These are phyloP conservation scores for Myrmecobius fasciatus DNA, from an alignment of 2,113 vertebrate genomes.

Conservation along the genomic window DNA sequence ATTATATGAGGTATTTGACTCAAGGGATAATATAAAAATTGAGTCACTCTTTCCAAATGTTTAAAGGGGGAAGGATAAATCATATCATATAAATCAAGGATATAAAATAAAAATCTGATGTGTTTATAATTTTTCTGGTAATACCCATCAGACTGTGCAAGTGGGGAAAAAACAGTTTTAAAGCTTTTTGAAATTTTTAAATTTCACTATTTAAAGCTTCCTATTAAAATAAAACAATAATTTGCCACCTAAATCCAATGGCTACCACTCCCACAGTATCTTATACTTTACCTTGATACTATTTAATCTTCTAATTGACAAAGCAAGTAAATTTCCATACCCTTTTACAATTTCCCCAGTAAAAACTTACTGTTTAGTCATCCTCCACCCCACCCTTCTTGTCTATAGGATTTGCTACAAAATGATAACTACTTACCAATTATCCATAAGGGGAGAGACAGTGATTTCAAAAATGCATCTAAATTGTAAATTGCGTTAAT, in stretches of 20 bases:
- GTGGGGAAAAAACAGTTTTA: neutral
- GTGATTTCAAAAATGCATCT: neutral
- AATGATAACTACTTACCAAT: neutral
- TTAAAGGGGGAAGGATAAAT: neutral
- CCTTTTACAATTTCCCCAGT: neutral
- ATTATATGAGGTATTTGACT: slow-evolving; percentile 14
- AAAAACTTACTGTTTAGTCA: neutral
- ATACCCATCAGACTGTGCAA: neutral
- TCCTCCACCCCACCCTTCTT: neutral
- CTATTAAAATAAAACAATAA: neutral
- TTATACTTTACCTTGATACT: neutral
- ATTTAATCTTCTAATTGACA: neutral
- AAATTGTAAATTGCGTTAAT: neutral
- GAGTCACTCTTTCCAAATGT: neutral
- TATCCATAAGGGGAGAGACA: neutral
- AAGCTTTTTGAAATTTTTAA: neutral
- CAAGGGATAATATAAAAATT: neutral
- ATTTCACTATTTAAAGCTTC: neutral
- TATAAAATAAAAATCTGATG: neutral
- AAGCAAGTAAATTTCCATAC: neutral
- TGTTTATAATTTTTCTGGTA: neutral
- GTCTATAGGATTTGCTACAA: neutral
- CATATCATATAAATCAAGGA: neutral
- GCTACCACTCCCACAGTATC: neutral
- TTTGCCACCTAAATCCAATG: neutral